Base-by-base conservation (phyloP, 1,140 invertebrate genomes). In the Leptopilina boulardi region DNA sequence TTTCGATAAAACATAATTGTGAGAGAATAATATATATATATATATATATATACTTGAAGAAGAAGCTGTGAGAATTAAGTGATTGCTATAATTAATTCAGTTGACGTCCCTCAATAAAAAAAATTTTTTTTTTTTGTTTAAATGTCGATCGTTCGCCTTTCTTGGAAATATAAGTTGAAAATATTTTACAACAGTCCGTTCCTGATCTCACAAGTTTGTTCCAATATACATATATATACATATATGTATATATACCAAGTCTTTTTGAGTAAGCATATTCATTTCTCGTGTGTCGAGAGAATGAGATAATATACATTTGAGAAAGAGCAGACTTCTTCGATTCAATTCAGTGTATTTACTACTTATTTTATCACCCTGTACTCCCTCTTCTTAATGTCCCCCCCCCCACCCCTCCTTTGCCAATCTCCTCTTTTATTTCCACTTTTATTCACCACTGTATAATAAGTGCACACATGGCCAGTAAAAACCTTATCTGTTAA, bases 391-490 rank as follows among this genome's bases (percentile, higher is more conserved):
- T 51, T 51, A 51, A 51, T n/a, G n/a, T n/a, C n/a, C n/a, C n/a
- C n/a, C n/a, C n/a, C n/a, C n/a, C n/a, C n/a, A n/a, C n/a, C n/a
- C n/a, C n/a, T 8, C 47, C 70, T 75, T 75, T 38, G 34, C 74
- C 41, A n/a, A n/a, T n/a, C 30, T 56, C 56, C 74, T 74, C 80
- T 73, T 66, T 66, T 66, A 26, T 83, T 84, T 82, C 83, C 81
- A 81, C 78, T 82, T 83, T 85, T 82, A 83, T 84, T 87, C 87
- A 82, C 78, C 80, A 83, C 74, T 70, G 13, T n/a, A n/a, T n/a
- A 74, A 73, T 78, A 75, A 84, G 79, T 75, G 76, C 74, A 83
- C 90, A 91, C 89, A 91, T 91, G 90, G 90, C 89, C 88, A 80
- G 74, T 83, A 82, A 81, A 79, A 74, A 70, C 74, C 87, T 90